phyloP scores from a whole-genome alignment of 2,113 vertebrate genomes.

The Dromaius novaehollandiae region DNA sequence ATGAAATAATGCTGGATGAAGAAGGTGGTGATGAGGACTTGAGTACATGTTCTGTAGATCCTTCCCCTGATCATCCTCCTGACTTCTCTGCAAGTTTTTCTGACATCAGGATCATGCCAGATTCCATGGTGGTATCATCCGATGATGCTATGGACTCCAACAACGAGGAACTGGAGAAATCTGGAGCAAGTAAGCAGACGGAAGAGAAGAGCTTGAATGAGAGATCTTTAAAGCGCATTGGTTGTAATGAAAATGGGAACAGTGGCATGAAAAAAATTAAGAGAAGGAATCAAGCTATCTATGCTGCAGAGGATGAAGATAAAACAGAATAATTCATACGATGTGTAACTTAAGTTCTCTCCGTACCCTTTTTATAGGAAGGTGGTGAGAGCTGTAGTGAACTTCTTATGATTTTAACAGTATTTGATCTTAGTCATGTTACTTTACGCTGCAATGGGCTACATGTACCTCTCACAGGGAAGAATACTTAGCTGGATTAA shows the following conservation, averaged over 20 bases:
- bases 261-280: slow-evolving; percentile 85
- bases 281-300: slow-evolving; percentile 94
- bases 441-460: background rate
- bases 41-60: slow-evolving; percentile 60
- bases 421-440: background rate
- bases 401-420: background rate
- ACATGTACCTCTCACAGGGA: background rate
- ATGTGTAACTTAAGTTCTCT: background rate
- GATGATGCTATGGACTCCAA: slow-evolving; percentile 71
- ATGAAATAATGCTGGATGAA: slow-evolving; percentile 94
- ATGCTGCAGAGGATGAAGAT: slow-evolving; percentile 80
- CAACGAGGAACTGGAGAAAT: slow-evolving; percentile 57
- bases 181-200: slow-evolving; percentile 15
- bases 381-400: background rate
- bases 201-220: slow-evolving; percentile 53
- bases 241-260: slow-evolving; percentile 72
- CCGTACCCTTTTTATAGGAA: background rate
- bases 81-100: slow-evolving; percentile 74
- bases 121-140: slow-evolving; percentile 70
- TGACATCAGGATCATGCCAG: slow-evolving; percentile 77
- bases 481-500: background rate
- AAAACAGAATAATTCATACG: slow-evolving; percentile 41
- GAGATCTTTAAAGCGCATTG: slow-evolving; percentile 81
- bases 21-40: slow-evolving; percentile 83
- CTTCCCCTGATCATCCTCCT: slow-evolving; percentile 75